phyloP scores from a whole-genome alignment of 2,113 vertebrate genomes.

The Vicugna pacos region DNA sequence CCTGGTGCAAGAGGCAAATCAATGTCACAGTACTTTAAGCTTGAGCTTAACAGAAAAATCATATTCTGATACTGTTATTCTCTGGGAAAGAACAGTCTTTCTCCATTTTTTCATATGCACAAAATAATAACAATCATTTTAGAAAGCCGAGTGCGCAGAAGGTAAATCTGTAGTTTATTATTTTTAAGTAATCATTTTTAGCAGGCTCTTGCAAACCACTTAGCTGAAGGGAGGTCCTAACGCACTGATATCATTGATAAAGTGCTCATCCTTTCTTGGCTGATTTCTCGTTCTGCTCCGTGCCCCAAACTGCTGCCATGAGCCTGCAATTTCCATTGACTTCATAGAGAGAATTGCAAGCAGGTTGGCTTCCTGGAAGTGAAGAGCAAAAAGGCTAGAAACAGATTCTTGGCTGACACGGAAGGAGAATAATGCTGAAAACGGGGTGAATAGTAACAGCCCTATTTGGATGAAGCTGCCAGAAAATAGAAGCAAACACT shows the following conservation, averaged over 20 bases:
- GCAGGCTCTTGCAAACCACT: conserved; percentile 49
- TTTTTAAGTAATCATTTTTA: conserved; percentile 37
- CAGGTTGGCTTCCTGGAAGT: not conserved
- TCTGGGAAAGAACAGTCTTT: not conserved
- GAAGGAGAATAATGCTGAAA: conserved; percentile 29
- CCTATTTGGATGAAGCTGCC: not conserved
- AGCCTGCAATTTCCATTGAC: conserved; percentile 23
- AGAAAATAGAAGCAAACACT: not conserved
- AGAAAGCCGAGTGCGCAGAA: not conserved
- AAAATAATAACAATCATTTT: not conserved
- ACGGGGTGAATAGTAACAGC: not conserved
- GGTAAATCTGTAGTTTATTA: not conserved
- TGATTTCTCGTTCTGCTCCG: not conserved
- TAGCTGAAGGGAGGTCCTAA: not conserved
- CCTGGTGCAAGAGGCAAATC: not conserved
- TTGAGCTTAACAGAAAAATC: not conserved
- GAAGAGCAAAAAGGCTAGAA: not conserved
- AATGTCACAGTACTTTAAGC: not conserved
- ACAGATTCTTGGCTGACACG: conserved; percentile 10
- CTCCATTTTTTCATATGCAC: not conserved
- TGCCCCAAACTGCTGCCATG: not conserved
- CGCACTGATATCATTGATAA: not conserved
- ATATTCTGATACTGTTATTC: not conserved
- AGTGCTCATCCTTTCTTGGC: not conserved
- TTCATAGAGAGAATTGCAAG: not conserved